Evolutionary conservation across 2,797 vertebrate genomes (phyloP).

Genomic region (Eremophila alpestris): DNA sequence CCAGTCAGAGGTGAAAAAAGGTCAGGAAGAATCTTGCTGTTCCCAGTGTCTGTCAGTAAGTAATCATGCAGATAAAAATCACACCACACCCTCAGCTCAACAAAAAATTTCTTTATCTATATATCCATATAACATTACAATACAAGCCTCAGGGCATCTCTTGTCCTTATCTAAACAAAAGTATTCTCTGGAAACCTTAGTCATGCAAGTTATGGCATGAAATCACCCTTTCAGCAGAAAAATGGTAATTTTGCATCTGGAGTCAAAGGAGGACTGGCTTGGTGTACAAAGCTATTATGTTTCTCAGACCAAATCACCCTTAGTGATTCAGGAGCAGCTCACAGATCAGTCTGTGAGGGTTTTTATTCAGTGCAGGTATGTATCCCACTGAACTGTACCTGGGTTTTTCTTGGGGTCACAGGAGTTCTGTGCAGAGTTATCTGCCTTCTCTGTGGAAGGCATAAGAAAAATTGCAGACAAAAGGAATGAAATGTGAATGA

Average conservation of each 20-base stretch:
- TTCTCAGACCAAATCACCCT: constrained; percentile 50
- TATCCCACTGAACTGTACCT: background rate
- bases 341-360: background rate
- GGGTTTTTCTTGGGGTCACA: background rate
- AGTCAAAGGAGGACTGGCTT: constrained; percentile 59
- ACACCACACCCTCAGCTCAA: constrained; percentile 58
- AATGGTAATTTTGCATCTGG: constrained; percentile 63
- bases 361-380: background rate
- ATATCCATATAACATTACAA: constrained; percentile 65
- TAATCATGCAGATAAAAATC: constrained; percentile 70
- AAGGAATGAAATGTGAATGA: background rate
- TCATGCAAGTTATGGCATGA: constrained; percentile 70
- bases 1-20: constrained; percentile 52
- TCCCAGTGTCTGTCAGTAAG: constrained; percentile 65
- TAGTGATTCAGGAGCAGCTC: constrained; percentile 34
- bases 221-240: constrained; percentile 72
- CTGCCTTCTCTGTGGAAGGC: background rate
- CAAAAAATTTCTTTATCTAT: constrained; percentile 61
- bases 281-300: constrained; percentile 46
- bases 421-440: background rate
- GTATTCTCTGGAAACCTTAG: constrained; percentile 68
- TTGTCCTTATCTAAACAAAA: constrained; percentile 74
- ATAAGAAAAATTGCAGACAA: background rate
- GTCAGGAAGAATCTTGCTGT: constrained; percentile 26
- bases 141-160: constrained; percentile 69